Evolutionary conservation across 2,888 invertebrate genomes (phyloP).

Genomic region (Andrena praecox): DNA sequence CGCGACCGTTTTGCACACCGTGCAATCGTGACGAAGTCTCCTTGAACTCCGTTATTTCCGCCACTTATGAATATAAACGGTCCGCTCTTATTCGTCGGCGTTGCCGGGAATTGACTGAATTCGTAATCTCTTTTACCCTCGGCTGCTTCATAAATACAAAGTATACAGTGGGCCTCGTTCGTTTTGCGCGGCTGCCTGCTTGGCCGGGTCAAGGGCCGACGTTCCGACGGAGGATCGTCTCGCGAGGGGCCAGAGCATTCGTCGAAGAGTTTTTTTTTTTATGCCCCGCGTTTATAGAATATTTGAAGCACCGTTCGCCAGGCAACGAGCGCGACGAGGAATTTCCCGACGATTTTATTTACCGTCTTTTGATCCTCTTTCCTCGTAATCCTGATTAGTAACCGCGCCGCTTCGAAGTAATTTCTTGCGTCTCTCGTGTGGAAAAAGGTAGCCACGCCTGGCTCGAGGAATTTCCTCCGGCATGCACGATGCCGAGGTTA

Average conservation of each 20-base stretch:
- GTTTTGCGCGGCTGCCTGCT: slow-evolving; percentile 3
- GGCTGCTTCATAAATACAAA: slow-evolving; percentile 37
- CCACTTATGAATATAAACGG: slow-evolving; percentile 16
- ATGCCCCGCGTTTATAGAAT: background rate
- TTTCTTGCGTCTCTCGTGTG: too few species aligned
- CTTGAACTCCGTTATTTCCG: background rate
- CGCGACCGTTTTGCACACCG: background rate
- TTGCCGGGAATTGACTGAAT: background rate
- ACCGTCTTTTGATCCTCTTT: background rate
- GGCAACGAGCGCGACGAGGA: slow-evolving; percentile 3
- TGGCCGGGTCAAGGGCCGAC: slow-evolving; percentile 22
- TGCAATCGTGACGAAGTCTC: background rate
- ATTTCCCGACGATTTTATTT: background rate
- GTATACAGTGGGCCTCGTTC: background rate
- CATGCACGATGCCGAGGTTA: too few species aligned
- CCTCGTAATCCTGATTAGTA: slow-evolving; percentile 12
- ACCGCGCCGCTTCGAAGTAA: background rate
- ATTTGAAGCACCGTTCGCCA: slow-evolving; percentile 3
- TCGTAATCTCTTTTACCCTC: slow-evolving; percentile 10
- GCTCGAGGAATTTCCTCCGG: too few species aligned
- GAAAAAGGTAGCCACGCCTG: too few species aligned
- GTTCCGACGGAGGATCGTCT: background rate
- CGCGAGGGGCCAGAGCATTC: background rate
- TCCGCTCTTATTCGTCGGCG: background rate
- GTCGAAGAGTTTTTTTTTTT: background rate